phyloP scores from a whole-genome alignment of 2,888 invertebrate genomes.

The Automeris io region DNA sequence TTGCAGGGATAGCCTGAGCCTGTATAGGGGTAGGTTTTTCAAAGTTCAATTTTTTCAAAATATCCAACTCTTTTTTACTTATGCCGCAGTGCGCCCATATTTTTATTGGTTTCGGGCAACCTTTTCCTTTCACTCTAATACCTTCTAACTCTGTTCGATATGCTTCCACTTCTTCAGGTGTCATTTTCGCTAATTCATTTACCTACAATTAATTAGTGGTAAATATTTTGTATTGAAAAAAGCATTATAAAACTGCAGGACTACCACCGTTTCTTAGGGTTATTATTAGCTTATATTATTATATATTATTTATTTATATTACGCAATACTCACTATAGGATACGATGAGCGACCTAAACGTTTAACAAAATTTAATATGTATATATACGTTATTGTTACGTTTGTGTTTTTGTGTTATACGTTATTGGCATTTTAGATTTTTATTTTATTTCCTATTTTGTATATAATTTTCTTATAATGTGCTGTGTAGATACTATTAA shows the following conservation, averaged over 20 bases:
- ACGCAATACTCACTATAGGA: too few species aligned
- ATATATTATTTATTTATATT: too few species aligned
- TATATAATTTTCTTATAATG: too few species aligned
- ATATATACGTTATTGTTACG: too few species aligned
- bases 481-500: too few species aligned
- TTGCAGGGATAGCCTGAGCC: constrained; percentile 96
- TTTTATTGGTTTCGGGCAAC: constrained; percentile 96
- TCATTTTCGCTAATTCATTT: constrained; percentile 96
- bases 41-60: constrained; percentile 91
- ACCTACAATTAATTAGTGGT: constrained; percentile 74
- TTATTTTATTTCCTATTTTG: too few species aligned
- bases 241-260: background rate
- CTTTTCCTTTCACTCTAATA: constrained; percentile 96
- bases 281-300: too few species aligned
- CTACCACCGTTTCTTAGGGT: too few species aligned
- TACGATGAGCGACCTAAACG: too few species aligned
- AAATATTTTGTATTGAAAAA: background rate
- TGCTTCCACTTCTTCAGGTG: constrained; percentile 88
- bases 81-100: constrained; percentile 99
- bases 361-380: too few species aligned
- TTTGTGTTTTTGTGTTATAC: too few species aligned
- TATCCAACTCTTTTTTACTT: constrained; percentile 95
- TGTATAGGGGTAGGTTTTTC: constrained; percentile 99
- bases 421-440: too few species aligned
- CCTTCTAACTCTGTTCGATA: constrained; percentile 95